A percentile compares a stretch with the other conserved stretches of the same genome.
Evolutionary conservation across 2,888 invertebrate genomes (phyloP).

Genomic region (Tolmerus cingulatus): DNA sequence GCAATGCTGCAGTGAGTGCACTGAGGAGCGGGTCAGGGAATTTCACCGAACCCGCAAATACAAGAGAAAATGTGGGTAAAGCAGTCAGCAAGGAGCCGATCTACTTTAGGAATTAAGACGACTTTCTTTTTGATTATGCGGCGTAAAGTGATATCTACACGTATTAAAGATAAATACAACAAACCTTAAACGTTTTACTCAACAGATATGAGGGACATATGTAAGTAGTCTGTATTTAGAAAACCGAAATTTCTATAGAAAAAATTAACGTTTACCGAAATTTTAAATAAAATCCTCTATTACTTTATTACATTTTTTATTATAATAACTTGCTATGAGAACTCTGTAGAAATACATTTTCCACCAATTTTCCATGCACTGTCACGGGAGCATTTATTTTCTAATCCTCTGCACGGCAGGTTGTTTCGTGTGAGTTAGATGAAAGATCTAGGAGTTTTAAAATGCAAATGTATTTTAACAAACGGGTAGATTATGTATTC

Average conservation of each 20-base stretch:
- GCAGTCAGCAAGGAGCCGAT: background rate
- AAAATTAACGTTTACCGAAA: background rate
- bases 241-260: background rate
- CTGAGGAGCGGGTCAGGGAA: background rate
- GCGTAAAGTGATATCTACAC: background rate
- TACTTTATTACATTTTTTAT: background rate
- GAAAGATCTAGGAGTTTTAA: background rate
- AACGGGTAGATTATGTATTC: background rate
- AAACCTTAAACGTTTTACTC: background rate
- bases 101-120: background rate
- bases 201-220: background rate
- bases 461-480: background rate
- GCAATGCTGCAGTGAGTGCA: background rate
- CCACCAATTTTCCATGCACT: background rate
- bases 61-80: background rate
- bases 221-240: background rate
- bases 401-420: background rate
- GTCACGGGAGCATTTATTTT: background rate
- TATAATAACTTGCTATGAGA: background rate
- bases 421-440: background rate
- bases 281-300: background rate
- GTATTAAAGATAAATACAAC: background rate
- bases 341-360: background rate
- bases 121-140: background rate
- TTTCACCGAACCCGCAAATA: background rate